phyloP scores from a whole-genome alignment of 1,140 invertebrate genomes.

The Leptonema lineaticorne region DNA sequence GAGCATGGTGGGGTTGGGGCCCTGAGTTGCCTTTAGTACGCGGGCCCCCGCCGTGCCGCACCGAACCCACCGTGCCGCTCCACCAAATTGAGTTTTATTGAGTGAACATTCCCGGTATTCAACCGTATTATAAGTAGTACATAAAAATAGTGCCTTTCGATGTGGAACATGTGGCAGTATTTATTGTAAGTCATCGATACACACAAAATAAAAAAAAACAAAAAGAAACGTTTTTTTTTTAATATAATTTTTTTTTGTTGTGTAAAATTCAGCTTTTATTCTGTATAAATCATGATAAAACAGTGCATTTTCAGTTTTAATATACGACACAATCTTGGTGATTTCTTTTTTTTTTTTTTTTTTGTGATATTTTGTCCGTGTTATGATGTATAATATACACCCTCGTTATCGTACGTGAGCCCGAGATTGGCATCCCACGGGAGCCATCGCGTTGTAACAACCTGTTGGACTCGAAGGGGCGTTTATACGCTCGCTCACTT shows the following conservation, averaged over 20 bases:
- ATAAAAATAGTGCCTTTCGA: slow-evolving; percentile 22
- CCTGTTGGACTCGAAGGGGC: slow-evolving; percentile 36
- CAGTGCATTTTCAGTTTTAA: background rate
- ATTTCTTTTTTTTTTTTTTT: background rate
- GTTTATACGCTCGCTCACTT: background rate
- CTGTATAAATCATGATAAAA: no score
- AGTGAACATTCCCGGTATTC: slow-evolving; percentile 27
- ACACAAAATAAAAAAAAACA: no score
- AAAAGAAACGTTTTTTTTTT: background rate
- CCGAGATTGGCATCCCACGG: slow-evolving; percentile 31
- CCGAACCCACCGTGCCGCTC: slow-evolving; percentile 23
- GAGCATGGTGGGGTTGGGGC: slow-evolving; percentile 17
- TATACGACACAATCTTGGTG: background rate
- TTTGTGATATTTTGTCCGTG: background rate
- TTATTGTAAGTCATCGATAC: slow-evolving; percentile 36
- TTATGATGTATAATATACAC: background rate
- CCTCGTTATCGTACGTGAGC: slow-evolving; percentile 4
- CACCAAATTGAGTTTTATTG: slow-evolving; percentile 38
- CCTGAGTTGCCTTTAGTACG: slow-evolving; percentile 27
- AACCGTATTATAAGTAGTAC: slow-evolving; percentile 8
- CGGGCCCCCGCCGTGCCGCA: slow-evolving; percentile 29
- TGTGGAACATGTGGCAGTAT: slow-evolving; percentile 34
- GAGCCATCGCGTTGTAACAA: slow-evolving; percentile 38
- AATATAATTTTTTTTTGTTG: no score
- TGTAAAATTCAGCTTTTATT: no score